Evolutionary conservation across 1,140 invertebrate species (phyloP).

Genomic region (Amphibalanus amphitrite): DNA sequence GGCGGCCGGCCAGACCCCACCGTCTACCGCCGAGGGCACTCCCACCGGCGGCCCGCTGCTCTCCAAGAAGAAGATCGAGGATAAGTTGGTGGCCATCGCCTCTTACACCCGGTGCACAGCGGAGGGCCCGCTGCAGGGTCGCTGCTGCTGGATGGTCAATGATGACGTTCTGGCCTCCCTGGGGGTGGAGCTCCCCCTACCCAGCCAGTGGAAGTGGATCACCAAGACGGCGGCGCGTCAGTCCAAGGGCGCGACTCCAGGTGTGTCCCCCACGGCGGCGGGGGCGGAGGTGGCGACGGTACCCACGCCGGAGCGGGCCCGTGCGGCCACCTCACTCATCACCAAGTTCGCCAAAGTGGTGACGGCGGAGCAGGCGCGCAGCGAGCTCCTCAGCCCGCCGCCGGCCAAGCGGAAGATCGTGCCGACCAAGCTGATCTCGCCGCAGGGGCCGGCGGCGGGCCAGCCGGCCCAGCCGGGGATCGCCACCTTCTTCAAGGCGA

Average conservation of each 20-base stretch:
- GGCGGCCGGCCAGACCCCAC: neutral
- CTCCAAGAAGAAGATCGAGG: conserved; percentile 30
- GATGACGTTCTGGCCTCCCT: conserved; percentile 28
- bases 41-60: conserved; percentile 14
- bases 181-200: neutral
- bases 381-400: neutral
- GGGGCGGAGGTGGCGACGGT: too few species aligned
- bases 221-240: neutral
- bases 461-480: neutral
- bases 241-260: too few species aligned
- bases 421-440: neutral
- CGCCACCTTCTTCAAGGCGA: neutral
- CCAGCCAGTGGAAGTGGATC: conserved; percentile 1
- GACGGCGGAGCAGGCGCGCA: conserved; percentile 26
- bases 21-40: neutral
- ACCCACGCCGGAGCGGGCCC: neutral
- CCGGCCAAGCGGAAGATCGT: neutral
- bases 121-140: conserved; percentile 33
- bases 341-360: conserved; percentile 38
- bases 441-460: neutral
- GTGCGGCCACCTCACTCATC: conserved; percentile 25
- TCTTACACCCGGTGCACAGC: conserved; percentile 27
- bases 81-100: conserved; percentile 42
- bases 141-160: conserved; percentile 47
- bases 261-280: too few species aligned